Base-by-base conservation (phyloP, 2,888 invertebrate species). In the Hypercompe scribonia region DNA sequence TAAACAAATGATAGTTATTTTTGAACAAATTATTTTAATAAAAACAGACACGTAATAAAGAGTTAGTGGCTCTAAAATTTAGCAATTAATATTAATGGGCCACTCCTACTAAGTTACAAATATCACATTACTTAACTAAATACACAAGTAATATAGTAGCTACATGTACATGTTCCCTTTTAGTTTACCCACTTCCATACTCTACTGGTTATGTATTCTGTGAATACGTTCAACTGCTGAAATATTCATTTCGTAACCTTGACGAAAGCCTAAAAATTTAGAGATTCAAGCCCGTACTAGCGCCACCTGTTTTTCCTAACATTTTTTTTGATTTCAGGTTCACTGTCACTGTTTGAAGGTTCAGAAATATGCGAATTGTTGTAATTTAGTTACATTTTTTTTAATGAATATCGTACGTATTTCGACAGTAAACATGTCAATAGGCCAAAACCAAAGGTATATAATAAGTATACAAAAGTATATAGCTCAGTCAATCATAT, bases 171-270 rank as follows among this genome's bases (percentile, higher is more conserved):
- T 21, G 33, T 70, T 64, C 8, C 67, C 39, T 46, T 74, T 61
- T 64, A 73, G 65, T 76, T 69, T 68, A n/a, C 33, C 46, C 39
- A 71, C 18, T 42, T 70, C 65, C 33, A 58, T 61, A 63, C 58
- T 42, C 64, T 61, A 66, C 68, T 69, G 58, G 39, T 78, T 78
- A 76, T 46, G 65, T 78, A 79, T 79, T 76, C 76, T 68, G 72
- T 74, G 74, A 75, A 72, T 71, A 72, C 72, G 74, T 63, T 79
- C 68, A 61, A 71, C 76, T 76, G 75, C 69, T 81, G 65, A 81
- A 81, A 81, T 75, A 81, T 79, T 78, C 67, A 81, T 78, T 71
- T 68, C 36, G 74, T 70, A 79, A 78, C 78, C 74, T 78, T 76
- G 70, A 74, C 75, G 50, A 70, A 70, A 68, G 70, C 65, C 75